Conservation (phyloP, 2,888 invertebrate species). For the Chymomyza amoena region DNA sequence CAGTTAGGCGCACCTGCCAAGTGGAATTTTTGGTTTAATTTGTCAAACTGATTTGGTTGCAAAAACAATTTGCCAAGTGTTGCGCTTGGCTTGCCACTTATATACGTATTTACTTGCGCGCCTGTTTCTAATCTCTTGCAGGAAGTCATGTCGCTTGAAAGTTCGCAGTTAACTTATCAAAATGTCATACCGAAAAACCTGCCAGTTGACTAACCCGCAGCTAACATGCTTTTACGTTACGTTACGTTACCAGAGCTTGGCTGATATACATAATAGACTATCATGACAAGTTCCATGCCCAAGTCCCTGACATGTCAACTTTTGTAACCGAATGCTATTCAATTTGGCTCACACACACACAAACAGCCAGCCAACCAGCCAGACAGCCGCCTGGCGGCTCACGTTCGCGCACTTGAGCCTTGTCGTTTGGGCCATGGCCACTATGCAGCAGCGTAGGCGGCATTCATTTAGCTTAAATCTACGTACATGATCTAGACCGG, state of each 20-base stretch:
- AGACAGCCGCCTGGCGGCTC: neutral
- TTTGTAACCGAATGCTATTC: constrained; percentile 9
- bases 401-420: neutral
- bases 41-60: constrained; percentile 4
- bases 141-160: constrained; percentile 57
- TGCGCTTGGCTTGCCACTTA: constrained; percentile 9
- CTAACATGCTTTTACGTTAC: neutral
- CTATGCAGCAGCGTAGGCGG: constrained; percentile 12
- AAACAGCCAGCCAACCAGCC: neutral
- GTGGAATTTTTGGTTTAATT: constrained; percentile 2
- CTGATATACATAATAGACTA: constrained; percentile 49
- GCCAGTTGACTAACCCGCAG: neutral
- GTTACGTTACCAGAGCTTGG: neutral
- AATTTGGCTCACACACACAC: constrained; percentile 10
- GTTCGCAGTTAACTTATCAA: constrained; percentile 48
- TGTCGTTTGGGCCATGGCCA: neutral
- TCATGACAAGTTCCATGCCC: constrained; percentile 3
- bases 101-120: neutral
- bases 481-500: constrained; percentile 13
- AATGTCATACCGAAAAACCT: constrained; percentile 1
- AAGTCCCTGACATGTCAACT: constrained; percentile 1
- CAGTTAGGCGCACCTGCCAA: constrained; percentile 5
- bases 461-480: constrained; percentile 20
- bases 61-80: constrained; percentile 3
- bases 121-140: constrained; percentile 21